A percentile compares a stretch with the other conserved stretches of the same genome.
Conservation (phyloP, 2,888 invertebrate genomes). For the Barypeithes pellucidus region DNA sequence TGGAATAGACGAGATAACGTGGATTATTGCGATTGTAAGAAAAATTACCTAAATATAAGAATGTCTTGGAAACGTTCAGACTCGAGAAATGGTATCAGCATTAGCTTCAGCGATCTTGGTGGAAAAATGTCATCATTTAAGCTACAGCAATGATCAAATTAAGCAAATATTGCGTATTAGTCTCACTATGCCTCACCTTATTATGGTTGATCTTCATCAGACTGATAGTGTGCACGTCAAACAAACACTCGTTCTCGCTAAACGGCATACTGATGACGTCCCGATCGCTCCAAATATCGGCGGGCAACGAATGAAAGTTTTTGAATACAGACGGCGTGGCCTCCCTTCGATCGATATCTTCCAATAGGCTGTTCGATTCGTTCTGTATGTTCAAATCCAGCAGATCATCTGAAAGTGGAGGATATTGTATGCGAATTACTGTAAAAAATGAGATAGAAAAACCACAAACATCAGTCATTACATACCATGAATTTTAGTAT, state of each 20-base stretch:
- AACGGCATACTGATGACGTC: not conserved
- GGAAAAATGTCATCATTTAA: constrained; percentile 26
- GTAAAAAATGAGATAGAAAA: not conserved
- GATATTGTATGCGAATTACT: not conserved
- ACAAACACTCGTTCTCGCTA: constrained; percentile 44
- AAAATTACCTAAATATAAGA: too few relatives aligned
- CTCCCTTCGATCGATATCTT: constrained; percentile 36
- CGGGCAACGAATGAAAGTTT: constrained; percentile 40
- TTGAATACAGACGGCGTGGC: constrained; percentile 37
- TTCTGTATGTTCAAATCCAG: constrained; percentile 36
- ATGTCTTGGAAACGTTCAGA: not conserved
- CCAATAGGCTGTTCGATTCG: constrained; percentile 53
- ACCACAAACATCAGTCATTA: not conserved
- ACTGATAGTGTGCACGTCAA: constrained; percentile 60
- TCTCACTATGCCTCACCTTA: constrained; percentile 62
- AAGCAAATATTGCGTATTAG: not conserved
- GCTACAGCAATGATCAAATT: not conserved
- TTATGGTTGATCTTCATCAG: constrained; percentile 77
- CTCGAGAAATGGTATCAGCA: constrained; percentile 13
- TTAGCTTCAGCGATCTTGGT: constrained; percentile 40
- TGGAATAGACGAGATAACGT: not conserved
- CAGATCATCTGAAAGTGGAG: constrained; percentile 11
- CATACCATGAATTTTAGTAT: constrained; percentile 63
- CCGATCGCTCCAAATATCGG: constrained; percentile 45
- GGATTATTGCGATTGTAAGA: too few relatives aligned